Evolutionary conservation across 2,888 invertebrate species (phyloP).

Genomic region (Mythimna loreyi): DNA sequence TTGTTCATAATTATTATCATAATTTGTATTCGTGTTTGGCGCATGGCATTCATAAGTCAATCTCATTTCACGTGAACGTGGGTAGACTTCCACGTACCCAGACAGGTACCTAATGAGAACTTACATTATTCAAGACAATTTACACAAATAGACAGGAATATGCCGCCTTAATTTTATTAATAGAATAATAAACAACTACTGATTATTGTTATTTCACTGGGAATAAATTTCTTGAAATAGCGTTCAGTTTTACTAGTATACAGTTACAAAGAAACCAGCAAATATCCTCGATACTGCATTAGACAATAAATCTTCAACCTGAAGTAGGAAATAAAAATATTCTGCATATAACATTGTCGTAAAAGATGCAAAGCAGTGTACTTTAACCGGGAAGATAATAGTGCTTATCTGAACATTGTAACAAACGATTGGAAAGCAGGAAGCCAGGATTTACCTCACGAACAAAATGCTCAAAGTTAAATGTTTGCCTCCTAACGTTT

Average conservation of each 20-base stretch:
- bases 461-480: constrained; percentile 46
- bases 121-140: constrained; percentile 38
- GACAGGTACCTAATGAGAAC: constrained; percentile 11
- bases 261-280: constrained; percentile 6
- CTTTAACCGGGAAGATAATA: constrained; percentile 30
- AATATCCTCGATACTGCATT: background rate
- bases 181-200: constrained; percentile 26
- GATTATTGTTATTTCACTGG: background rate
- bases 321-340: constrained; percentile 30
- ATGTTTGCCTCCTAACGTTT: constrained; percentile 40
- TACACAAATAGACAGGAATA: constrained; percentile 16
- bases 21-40: constrained; percentile 36
- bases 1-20: constrained; percentile 31
- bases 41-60: constrained; percentile 22
- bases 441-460: constrained; percentile 37
- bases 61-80: constrained; percentile 34
- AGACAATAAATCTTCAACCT: constrained; percentile 27
- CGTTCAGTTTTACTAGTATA: background rate
- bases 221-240: background rate
- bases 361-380: constrained; percentile 39
- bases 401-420: constrained; percentile 44
- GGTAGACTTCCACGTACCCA: constrained; percentile 6
- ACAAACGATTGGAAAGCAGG: constrained; percentile 36
- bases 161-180: constrained; percentile 8
- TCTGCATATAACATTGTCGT: constrained; percentile 23